Evolutionary conservation across 2,113 vertebrate genomes (phyloP).

Genomic region (Peromyscus polionotus): DNA sequence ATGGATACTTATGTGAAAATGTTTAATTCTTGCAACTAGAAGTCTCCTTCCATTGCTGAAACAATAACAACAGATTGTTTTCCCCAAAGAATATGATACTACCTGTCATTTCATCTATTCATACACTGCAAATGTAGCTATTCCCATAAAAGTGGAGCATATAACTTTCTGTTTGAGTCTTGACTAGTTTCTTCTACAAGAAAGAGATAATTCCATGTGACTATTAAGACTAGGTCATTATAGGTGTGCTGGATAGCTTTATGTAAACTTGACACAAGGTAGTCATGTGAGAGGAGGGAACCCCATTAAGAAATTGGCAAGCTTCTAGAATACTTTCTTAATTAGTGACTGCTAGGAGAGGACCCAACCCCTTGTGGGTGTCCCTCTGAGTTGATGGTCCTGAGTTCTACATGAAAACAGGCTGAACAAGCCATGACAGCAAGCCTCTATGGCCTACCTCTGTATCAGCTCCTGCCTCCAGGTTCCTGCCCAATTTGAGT

Average conservation of each 20-base stretch:
- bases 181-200: neutral
- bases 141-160: neutral
- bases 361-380: neutral
- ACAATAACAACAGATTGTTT: neutral
- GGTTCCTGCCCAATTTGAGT: neutral
- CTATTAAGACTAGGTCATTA: neutral
- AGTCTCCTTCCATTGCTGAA: neutral
- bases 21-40: neutral
- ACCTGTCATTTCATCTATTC: neutral
- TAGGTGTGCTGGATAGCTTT: neutral
- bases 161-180: neutral
- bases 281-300: neutral
- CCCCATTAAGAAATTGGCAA: neutral
- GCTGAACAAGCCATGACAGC: neutral
- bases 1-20: neutral
- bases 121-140: neutral
- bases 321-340: neutral
- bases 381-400: neutral
- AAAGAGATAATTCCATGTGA: neutral
- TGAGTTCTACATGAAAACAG: neutral
- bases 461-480: neutral
- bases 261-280: neutral
- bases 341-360: neutral
- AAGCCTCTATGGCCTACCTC: neutral
- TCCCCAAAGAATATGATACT: neutral